Evolutionary conservation across 2,888 invertebrate genomes (phyloP).

Genomic region (Amaurobius ferox): DNA sequence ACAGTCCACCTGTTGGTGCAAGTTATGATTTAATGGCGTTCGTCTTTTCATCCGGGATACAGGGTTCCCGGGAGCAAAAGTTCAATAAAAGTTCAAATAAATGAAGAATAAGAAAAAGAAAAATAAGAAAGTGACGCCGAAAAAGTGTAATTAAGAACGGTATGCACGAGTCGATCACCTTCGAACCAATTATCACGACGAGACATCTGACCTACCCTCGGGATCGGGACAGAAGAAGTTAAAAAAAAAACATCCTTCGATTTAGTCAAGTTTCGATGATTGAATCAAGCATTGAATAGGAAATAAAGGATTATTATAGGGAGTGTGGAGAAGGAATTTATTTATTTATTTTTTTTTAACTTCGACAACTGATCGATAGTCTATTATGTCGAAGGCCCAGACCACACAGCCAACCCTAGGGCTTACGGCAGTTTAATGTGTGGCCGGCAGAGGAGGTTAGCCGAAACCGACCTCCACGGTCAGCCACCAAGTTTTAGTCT

Average conservation of each 20-base stretch:
- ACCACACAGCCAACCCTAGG: no score
- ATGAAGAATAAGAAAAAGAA: background rate
- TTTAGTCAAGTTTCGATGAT: background rate
- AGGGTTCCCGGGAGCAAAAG: background rate
- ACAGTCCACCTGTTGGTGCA: background rate
- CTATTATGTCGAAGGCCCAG: no score
- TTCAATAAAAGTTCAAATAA: background rate
- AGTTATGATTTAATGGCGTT: slow-evolving; percentile 24
- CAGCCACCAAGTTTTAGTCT: no score
- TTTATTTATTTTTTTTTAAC: no score
- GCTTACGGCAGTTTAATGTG: no score
- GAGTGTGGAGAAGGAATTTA: no score
- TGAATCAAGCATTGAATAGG: no score
- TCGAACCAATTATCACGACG: slow-evolving; percentile 33
- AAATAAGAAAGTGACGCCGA: background rate
- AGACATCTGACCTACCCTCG: slow-evolving; percentile 31
- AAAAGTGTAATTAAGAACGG: slow-evolving; percentile 42
- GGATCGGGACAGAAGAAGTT: no score
- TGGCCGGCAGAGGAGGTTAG: no score
- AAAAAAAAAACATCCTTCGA: background rate
- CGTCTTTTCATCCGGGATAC: slow-evolving; percentile 23
- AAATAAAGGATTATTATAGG: no score
- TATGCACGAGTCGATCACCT: slow-evolving; percentile 51
- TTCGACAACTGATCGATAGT: no score
- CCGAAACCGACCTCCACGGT: no score